Base-by-base conservation (phyloP, 2,888 invertebrate genomes). In the Drosophila falleni region DNA sequence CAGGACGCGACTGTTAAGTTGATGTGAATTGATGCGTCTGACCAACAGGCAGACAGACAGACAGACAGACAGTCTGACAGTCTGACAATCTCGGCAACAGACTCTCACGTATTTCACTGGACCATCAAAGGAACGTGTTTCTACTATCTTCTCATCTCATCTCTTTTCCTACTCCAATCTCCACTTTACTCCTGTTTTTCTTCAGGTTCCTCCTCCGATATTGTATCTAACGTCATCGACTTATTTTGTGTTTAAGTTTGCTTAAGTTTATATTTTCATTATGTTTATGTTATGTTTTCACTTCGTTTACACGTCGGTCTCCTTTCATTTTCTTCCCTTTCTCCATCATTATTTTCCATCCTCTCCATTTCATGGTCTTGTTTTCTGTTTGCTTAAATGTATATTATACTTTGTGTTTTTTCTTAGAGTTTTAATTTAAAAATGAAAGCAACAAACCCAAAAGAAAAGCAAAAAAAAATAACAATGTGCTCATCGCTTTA, bases 211-310 rank as follows among this genome's bases (percentile, higher is more conserved):
- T 23, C 23, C 23, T 3, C 53, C 29, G 46, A 2, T 56, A 39
- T 64, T 67, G 65, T 61, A 51, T 71, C 81, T 64, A 65, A 73
- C 65, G 62, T 56, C 74, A 81, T 81, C 74, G 76, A 76, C 65
- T 70, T 78, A 69, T 66, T 73, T 55, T 59, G 49, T 76, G 84
- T 84, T 84, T 78, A 81, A 84, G 76, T 82, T 82, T 70, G 63
- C 74, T 71, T 76, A 78, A 76, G 81, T 76, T 81, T 81, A 76
- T 81, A 78, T 81, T 83, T 84, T 81, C 81, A 81, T 84, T 83
- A 84, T 84, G 84, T 81, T 81, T 81, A 81, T 81, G 78, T 84
- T 81, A 81, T 83, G 78, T 84, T 81, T 70, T 65, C 75, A 81
- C 84, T 80, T 81, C 84, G 84, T 83, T 81, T 81, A 78, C 78